Conservation (phyloP, 2,113 vertebrate species). For the Eptatretus burgeri region DNA sequence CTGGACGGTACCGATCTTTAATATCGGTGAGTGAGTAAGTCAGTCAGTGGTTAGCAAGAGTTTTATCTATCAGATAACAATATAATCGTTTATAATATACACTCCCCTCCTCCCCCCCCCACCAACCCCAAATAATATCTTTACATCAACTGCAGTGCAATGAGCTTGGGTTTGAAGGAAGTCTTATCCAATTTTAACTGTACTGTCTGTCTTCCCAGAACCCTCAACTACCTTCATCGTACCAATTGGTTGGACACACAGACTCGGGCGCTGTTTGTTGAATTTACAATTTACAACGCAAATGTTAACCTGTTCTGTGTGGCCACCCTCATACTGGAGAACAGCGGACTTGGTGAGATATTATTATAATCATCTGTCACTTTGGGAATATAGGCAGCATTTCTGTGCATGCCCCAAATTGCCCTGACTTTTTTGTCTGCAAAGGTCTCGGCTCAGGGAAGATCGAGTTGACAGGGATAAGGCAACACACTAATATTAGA, state of each 20-base stretch:
- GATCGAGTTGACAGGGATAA: too few relatives aligned
- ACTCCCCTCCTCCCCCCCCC: neutral
- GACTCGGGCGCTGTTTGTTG: conserved; percentile 15
- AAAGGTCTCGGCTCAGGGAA: too few relatives aligned
- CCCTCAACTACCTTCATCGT: conserved; percentile 10
- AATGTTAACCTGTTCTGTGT: conserved; percentile 16
- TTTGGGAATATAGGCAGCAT: too few relatives aligned
- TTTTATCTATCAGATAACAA: too few relatives aligned
- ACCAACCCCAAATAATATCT: neutral
- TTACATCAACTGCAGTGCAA: neutral
- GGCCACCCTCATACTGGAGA: conserved; percentile 14
- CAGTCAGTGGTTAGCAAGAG: too few relatives aligned
- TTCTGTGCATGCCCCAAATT: too few relatives aligned
- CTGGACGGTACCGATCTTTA: too few relatives aligned
- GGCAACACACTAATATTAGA: too few relatives aligned
- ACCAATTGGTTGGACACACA: conserved; percentile 14
- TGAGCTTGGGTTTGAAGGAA: neutral
- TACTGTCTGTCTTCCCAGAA: conserved; percentile 9
- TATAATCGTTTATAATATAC: neutral
- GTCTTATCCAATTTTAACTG: neutral
- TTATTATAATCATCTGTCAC: too few relatives aligned
- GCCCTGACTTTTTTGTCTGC: too few relatives aligned
- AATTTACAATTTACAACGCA: conserved; percentile 15
- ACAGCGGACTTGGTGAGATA: conserved; percentile 12
- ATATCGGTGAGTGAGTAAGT: too few relatives aligned